Conservation (phyloP, 2,113 vertebrate species). For the Alectura lathami region DNA sequence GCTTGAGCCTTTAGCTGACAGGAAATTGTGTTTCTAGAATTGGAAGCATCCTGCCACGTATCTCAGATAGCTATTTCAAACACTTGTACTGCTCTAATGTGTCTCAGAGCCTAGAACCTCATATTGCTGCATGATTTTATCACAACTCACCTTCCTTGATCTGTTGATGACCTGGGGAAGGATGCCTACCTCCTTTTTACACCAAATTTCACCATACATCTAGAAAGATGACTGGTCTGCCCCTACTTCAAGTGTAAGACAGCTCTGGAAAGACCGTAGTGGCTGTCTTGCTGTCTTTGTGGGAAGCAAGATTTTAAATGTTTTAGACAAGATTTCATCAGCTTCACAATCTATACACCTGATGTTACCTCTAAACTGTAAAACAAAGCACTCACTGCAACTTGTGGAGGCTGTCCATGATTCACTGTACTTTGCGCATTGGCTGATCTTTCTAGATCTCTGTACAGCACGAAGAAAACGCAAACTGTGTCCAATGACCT, state of each 20-base stretch:
- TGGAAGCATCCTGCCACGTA: background rate
- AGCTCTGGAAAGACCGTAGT: background rate
- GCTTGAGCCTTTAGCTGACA: background rate
- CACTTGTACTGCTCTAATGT: background rate
- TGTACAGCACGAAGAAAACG: background rate
- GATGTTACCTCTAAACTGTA: background rate
- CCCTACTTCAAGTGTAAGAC: background rate
- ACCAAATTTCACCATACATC: background rate
- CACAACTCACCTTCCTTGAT: background rate
- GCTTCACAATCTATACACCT: background rate
- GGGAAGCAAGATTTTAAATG: background rate
- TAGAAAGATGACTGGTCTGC: background rate
- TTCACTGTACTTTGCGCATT: background rate
- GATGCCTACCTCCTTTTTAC: background rate
- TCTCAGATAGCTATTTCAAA: slow-evolving; percentile 1
- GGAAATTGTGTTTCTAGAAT: slow-evolving; percentile 10
- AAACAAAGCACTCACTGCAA: background rate
- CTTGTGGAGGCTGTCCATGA: background rate
- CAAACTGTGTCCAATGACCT: background rate
- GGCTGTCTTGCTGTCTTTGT: background rate
- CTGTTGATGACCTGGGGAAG: background rate
- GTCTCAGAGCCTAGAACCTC: background rate
- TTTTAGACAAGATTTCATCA: background rate
- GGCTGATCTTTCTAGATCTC: background rate
- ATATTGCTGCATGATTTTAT: background rate